These are phyloP conservation scores for Tachysurus vachellii DNA, from an alignment of 2,113 vertebrate genomes.

Conservation along the genomic window DNA sequence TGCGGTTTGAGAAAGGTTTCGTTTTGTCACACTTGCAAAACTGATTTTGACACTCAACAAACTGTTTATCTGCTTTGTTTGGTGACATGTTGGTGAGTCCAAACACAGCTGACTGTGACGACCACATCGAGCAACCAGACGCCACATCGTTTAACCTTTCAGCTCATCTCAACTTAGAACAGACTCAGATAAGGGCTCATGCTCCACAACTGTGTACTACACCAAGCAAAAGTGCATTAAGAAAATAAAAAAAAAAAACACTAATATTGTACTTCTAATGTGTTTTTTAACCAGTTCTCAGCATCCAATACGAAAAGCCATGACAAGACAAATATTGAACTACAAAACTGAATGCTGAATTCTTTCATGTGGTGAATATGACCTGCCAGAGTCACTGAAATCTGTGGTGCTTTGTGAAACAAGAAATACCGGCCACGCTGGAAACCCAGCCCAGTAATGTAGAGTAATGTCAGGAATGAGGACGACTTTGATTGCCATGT, in stretches of 20 bases:
- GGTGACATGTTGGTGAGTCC: constrained; percentile 55
- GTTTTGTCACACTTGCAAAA: constrained; percentile 58
- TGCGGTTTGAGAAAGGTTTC: background rate
- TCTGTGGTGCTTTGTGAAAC: constrained; percentile 44
- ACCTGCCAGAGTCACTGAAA: background rate
- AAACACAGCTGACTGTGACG: constrained; percentile 68
- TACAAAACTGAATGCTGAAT: background rate
- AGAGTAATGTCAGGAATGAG: constrained; percentile 38
- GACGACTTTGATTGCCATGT: constrained; percentile 18
- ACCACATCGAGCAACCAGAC: background rate
- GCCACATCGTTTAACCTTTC: background rate
- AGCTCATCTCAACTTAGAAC: background rate
- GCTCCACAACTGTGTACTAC: background rate
- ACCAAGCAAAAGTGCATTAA: background rate
- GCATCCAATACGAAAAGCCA: background rate
- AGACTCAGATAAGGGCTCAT: background rate
- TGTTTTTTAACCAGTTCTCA: background rate
- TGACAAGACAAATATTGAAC: background rate
- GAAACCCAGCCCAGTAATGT: constrained; percentile 55
- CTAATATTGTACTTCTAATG: background rate
- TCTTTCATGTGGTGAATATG: background rate
- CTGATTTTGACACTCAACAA: constrained; percentile 60
- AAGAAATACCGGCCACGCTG: constrained; percentile 63
- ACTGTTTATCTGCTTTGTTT: constrained; percentile 51
- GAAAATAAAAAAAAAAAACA: background rate